Evolutionary conservation across 1,140 invertebrate species (phyloP).

Genomic region (Bombus vancouverensis): DNA sequence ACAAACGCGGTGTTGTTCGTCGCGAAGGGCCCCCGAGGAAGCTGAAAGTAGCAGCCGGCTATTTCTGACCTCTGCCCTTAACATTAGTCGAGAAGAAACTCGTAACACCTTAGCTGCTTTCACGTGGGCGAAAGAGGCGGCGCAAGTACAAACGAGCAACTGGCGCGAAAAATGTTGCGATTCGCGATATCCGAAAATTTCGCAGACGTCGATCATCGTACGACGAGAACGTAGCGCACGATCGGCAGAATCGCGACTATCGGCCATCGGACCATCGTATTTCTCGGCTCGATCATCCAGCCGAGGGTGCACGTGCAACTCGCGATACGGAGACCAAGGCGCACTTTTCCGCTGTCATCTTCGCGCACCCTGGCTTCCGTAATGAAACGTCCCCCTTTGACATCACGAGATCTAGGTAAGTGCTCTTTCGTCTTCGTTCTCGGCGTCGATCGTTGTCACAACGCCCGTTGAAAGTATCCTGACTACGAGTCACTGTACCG

Average conservation of each 20-base stretch:
- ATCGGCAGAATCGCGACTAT: slow-evolving; percentile 22
- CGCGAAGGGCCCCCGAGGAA: not conserved
- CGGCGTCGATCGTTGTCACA: not conserved
- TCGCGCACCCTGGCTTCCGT: slow-evolving; percentile 11
- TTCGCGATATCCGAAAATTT: not conserved
- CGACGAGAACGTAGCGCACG: not conserved
- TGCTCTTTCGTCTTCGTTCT: slow-evolving; percentile 39
- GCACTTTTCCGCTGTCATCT: slow-evolving; percentile 35
- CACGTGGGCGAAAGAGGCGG: not conserved
- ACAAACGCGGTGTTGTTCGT: not conserved
- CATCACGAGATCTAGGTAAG: slow-evolving; percentile 16
- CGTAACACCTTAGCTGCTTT: not conserved
- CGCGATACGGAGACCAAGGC: slow-evolving; percentile 40
- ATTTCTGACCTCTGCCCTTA: not conserved
- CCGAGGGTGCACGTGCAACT: slow-evolving; percentile 36
- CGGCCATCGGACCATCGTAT: slow-evolving; percentile 11
- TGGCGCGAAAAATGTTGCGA: not conserved
- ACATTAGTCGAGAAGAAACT: not conserved
- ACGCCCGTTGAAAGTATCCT: not conserved
- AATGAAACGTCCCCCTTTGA: slow-evolving; percentile 31
- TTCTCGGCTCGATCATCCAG: slow-evolving; percentile 28
- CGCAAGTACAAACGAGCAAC: not conserved
- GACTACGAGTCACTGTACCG: not conserved
- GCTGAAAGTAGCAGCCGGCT: not conserved
- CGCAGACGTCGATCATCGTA: not conserved